A percentile compares a stretch with the other conserved stretches of the same genome.
Conservation (phyloP, 2,888 invertebrate species). For the Leptarthrus brevirostris region DNA sequence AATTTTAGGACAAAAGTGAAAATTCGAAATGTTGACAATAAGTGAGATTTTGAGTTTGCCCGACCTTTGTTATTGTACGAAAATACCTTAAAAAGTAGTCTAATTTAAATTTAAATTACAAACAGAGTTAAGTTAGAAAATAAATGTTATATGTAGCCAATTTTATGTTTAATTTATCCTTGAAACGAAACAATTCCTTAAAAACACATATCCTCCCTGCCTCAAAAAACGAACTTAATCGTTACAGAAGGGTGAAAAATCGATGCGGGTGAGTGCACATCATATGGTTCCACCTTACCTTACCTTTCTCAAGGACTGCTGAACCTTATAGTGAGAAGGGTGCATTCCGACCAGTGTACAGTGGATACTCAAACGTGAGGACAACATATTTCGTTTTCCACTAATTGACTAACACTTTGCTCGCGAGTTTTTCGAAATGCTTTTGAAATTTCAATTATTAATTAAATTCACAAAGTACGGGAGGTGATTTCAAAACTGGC, state of each 20-base stretch:
- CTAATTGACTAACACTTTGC: conserved; percentile 8
- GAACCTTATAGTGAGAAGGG: not conserved
- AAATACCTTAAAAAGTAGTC: conserved; percentile 1
- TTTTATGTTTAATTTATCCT: not conserved
- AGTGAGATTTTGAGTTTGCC: conserved; percentile 8
- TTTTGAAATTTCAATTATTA: too few relatives aligned
- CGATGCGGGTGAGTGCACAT: conserved; percentile 14
- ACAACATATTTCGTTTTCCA: too few relatives aligned
- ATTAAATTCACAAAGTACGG: too few relatives aligned
- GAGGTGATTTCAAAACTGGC: too few relatives aligned
- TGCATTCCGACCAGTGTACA: not conserved
- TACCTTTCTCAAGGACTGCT: not conserved
- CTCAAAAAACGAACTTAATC: not conserved
- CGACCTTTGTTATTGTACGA: not conserved
- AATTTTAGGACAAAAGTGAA: not conserved
- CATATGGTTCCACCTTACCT: not conserved
- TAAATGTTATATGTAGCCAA: conserved; percentile 29
- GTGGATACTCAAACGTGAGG: not conserved
- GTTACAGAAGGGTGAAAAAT: conserved; percentile 6
- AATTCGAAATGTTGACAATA: conserved; percentile 22
- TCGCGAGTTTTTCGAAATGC: too few relatives aligned
- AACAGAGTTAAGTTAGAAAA: not conserved
- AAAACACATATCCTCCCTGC: not conserved
- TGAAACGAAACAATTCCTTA: not conserved
- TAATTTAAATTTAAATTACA: not conserved